A percentile compares a stretch with the other conserved stretches of the same genome.
These are phyloP conservation scores for Microtus oregoni DNA, from an alignment of 2,113 vertebrate species.

Conservation along the genomic window DNA sequence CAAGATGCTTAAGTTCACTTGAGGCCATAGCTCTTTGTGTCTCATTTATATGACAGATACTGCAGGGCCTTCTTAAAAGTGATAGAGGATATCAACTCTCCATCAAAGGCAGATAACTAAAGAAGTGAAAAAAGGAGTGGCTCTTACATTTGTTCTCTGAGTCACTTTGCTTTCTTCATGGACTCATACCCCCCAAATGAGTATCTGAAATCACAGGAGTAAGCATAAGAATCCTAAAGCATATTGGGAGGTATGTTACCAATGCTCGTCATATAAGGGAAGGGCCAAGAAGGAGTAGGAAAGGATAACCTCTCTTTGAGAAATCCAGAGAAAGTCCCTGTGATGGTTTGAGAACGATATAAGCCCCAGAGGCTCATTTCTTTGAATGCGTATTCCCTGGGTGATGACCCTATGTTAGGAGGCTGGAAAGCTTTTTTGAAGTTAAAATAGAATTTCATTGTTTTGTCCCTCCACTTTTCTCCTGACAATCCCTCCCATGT, in stretches of 20 bases:
- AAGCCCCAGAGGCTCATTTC: background rate
- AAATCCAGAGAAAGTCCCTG: background rate
- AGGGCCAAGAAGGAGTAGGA: background rate
- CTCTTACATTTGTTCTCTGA: background rate
- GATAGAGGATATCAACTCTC: slow-evolving; percentile 14
- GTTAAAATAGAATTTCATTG: background rate
- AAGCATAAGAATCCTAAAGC: slow-evolving; percentile 9
- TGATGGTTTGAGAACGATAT: background rate
- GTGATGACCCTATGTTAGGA: background rate
- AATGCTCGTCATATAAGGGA: background rate
- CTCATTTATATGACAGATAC: slow-evolving; percentile 44
- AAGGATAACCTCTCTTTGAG: background rate
- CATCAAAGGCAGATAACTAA: background rate
- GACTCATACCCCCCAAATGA: background rate
- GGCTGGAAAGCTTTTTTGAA: background rate
- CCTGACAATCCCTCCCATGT: background rate
- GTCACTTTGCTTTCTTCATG: background rate
- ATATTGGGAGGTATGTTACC: background rate
- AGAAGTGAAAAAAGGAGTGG: background rate
- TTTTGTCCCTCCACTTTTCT: background rate
- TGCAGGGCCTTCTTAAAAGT: slow-evolving; percentile 14
- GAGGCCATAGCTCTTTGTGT: background rate
- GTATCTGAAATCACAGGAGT: background rate
- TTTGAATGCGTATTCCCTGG: background rate
- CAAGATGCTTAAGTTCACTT: slow-evolving; percentile 49